Evolutionary conservation across 2,113 vertebrate genomes (phyloP).

Genomic region (Podilymbus podiceps): DNA sequence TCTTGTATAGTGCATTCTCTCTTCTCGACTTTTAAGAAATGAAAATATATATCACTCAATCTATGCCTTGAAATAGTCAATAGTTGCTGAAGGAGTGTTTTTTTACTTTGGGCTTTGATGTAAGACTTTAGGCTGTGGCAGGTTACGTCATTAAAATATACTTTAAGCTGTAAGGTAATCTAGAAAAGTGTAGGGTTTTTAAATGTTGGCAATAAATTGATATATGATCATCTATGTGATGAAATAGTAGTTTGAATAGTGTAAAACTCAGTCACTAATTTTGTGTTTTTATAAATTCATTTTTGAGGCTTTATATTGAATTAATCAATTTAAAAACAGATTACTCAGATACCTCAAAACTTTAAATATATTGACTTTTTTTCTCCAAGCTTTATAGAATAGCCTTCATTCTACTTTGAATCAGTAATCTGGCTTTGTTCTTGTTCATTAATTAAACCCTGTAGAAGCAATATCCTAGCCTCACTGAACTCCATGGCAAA

Average conservation of each 20-base stretch:
- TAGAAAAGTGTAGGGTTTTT: not conserved
- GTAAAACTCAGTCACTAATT: not conserved
- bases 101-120: not conserved
- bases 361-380: not conserved
- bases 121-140: not conserved
- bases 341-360: not conserved
- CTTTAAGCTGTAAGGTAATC: not conserved
- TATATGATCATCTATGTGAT: not conserved
- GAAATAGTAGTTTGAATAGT: not conserved
- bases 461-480: not conserved
- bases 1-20: not conserved
- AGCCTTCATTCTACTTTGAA: not conserved
- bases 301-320: not conserved
- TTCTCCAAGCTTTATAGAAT: not conserved
- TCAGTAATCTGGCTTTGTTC: not conserved
- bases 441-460: not conserved
- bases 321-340: not conserved
- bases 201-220: not conserved
- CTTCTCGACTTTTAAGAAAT: not conserved
- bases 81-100: not conserved
- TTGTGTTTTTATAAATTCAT: not conserved
- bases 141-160: not conserved
- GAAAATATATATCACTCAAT: not conserved
- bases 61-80: conserved; percentile 17
- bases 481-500: not conserved